Evolutionary conservation across 2,888 invertebrate genomes (phyloP), one percentile per base, ranked within the genome.

Genomic region (Seladonia tumulorum): DNA sequence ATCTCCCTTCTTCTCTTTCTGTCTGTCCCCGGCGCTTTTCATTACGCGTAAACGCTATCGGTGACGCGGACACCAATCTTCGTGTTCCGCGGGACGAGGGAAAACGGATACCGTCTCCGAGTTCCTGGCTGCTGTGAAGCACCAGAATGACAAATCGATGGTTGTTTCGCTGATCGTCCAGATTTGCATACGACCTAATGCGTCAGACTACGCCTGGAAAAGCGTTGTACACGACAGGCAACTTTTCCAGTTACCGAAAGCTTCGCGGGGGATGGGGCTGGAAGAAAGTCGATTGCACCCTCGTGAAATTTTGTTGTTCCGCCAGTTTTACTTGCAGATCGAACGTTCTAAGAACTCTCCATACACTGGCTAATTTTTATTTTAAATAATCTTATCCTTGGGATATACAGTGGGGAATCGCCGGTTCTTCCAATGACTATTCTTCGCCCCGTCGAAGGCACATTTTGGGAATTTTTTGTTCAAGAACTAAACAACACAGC

Each of bases 41-140:
- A 90, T 86, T 70, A 79, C 82, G 63, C 83, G 80, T 81, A 84
- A 90, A 89, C 87, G 89, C 75, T 90, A 90, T 90, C 89, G 87
- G 83, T 81, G 85, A 88, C 84, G 81, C 25, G 77, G 77, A 85
- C 88, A 89, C 82, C 82, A 82, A 90, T 90, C 90, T 89, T 86
- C 85, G 82, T 86, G 79, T 75, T 75, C 76, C 80, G 63, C 86
- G 82, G 76, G 78, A 85, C 25, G 85, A 76, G 81, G 68, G 76
- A 73, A 73, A 78, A 60, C 76, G 85, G 75, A 86, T 77, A 76
- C 86, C 25, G 53, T 60, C 77, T 72, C 76, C 35, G 72, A 47
- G 57, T 76, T 81, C 85, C 68, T 45, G 29, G 39, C 2, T 25
- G 42, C 14, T 5, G 29, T 0, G 42, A 29, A 35, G 25, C 49